These are phyloP conservation scores for Elysia crispata DNA, from an alignment of 2,888 invertebrate species.

Conservation along the genomic window DNA sequence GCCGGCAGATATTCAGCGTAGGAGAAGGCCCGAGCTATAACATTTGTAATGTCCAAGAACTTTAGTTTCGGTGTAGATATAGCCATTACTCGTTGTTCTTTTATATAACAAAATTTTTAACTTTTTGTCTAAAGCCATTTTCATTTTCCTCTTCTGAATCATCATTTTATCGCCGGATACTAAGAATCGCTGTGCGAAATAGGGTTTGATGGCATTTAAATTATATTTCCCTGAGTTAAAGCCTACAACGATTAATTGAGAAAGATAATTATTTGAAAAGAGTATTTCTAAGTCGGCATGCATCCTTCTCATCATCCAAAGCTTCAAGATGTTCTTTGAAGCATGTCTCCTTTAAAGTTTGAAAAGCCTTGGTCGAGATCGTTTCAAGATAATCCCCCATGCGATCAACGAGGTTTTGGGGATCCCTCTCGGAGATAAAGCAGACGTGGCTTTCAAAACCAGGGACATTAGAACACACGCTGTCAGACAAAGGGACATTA, in stretches of 20 bases:
- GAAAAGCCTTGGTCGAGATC: neutral
- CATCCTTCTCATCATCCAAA: neutral
- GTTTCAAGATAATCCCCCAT: neutral
- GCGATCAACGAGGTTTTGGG: neutral
- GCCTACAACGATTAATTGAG: neutral
- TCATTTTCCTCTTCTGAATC: neutral
- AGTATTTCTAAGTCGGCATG: neutral
- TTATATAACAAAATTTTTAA: neutral
- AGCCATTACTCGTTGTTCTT: slow-evolving; percentile 24
- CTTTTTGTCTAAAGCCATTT: neutral
- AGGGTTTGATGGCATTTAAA: neutral
- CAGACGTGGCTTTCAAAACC: neutral
- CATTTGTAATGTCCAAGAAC: slow-evolving; percentile 53
- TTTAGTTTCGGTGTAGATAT: slow-evolving; percentile 27
- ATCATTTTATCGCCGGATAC: neutral
- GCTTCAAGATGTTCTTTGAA: neutral
- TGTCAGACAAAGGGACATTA: neutral
- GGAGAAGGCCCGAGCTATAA: slow-evolving; percentile 49
- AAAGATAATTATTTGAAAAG: neutral
- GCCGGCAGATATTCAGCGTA: slow-evolving; percentile 54
- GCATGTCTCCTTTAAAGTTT: neutral
- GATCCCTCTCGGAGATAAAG: slow-evolving; percentile 3
- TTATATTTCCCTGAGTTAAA: slow-evolving; percentile 9
- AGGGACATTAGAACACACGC: slow-evolving; percentile 19
- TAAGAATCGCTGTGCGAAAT: neutral